A percentile compares a stretch with the other conserved stretches of the same genome.
phyloP scores from a whole-genome alignment of 1,140 invertebrate genomes.

The Caenorhabditis latens region DNA sequence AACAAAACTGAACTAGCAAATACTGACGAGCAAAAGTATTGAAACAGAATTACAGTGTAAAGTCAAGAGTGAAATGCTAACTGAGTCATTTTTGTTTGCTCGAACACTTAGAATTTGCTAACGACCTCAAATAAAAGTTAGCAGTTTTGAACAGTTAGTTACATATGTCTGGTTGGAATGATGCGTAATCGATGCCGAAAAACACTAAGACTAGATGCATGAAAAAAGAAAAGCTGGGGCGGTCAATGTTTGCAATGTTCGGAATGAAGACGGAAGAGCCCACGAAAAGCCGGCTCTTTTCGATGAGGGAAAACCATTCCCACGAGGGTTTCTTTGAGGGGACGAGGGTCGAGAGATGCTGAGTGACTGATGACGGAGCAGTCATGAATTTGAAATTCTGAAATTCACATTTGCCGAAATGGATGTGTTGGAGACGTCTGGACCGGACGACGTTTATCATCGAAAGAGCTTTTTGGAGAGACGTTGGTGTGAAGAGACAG shows the following conservation, averaged over 20 bases:
- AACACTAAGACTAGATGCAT: constrained; percentile 3
- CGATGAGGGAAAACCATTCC: constrained; percentile 8
- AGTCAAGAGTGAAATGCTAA: neutral
- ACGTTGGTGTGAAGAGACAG: neutral
- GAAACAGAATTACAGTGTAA: neutral
- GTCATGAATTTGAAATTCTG: constrained; percentile 55
- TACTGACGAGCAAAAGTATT: neutral
- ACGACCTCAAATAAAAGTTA: neutral
- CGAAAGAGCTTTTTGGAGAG: neutral
- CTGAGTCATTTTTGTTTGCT: constrained; percentile 50
- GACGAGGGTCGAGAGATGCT: neutral
- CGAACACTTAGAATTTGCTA: constrained; percentile 11
- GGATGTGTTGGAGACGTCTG: neutral
- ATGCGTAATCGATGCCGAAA: constrained; percentile 42
- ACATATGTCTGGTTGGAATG: constrained; percentile 4
- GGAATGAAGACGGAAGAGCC: constrained; percentile 41
- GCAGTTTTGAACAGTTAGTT: neutral
- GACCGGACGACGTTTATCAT: neutral
- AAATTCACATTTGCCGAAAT: constrained; percentile 44
- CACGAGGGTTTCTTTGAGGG: constrained; percentile 37
- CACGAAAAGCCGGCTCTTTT: constrained; percentile 11
- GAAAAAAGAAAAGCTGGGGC: neutral
- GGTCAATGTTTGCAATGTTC: constrained; percentile 54
- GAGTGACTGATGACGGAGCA: constrained; percentile 46
- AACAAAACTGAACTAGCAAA: neutral